These are phyloP conservation scores for Parnassius glacialis DNA, from an alignment of 2,888 invertebrate genomes.

Conservation along the genomic window DNA sequence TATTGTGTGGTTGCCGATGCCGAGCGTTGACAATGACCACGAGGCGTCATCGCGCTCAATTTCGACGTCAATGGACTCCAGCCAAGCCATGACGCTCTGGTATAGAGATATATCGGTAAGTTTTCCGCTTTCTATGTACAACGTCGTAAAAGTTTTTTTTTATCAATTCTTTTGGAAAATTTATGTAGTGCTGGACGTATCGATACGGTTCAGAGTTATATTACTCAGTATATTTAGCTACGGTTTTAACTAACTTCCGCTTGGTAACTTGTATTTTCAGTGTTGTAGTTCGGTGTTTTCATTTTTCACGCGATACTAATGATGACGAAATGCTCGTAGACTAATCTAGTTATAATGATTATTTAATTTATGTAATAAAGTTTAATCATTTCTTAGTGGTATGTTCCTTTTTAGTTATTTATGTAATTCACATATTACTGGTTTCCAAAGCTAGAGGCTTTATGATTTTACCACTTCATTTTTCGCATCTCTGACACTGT, in stretches of 20 bases:
- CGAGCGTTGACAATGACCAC: conserved; percentile 66
- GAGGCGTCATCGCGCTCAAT: conserved; percentile 49
- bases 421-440: too few species aligned
- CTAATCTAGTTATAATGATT: too few species aligned
- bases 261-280: conserved; percentile 1
- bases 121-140: conserved; percentile 29
- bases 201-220: conserved; percentile 9
- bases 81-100: conserved; percentile 79
- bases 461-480: too few species aligned
- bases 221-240: conserved; percentile 5
- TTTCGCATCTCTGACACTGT: too few species aligned
- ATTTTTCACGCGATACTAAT: background rate
- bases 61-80: conserved; percentile 68
- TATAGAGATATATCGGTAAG: conserved; percentile 78
- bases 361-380: too few species aligned
- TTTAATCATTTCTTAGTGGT: too few species aligned
- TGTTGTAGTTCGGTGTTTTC: background rate
- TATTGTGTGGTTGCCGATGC: conserved; percentile 52
- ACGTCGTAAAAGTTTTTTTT: conserved; percentile 17
- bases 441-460: too few species aligned
- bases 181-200: conserved; percentile 6
- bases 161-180: conserved; percentile 8
- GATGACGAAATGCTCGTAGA: too few species aligned
- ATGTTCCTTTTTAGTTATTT: too few species aligned
- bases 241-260: conserved; percentile 5